A percentile compares a stretch with the other conserved stretches of the same genome.
Evolutionary conservation across 2,888 invertebrate species (phyloP).

Genomic region (Neuroscelio doddi): DNA sequence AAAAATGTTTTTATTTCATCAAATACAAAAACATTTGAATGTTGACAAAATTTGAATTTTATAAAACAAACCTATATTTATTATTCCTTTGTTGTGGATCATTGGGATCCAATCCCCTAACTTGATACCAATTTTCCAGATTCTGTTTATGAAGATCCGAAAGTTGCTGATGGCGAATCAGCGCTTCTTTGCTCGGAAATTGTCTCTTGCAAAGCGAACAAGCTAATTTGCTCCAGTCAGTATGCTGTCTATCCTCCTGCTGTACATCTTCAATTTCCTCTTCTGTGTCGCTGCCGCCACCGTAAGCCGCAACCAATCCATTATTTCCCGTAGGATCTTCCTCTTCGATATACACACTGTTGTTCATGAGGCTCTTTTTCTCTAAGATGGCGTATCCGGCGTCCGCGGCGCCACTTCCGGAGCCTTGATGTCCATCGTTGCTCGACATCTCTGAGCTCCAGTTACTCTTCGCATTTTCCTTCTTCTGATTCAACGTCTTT

Average conservation of each 20-base stretch:
- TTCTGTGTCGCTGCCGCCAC: constrained; percentile 80
- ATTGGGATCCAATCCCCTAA: constrained; percentile 71
- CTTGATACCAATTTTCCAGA: constrained; percentile 75
- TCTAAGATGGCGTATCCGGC: constrained; percentile 94
- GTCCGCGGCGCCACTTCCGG: constrained; percentile 87
- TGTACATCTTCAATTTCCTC: constrained; percentile 82
- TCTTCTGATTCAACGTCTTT: constrained; percentile 96
- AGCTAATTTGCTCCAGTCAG: constrained; percentile 92
- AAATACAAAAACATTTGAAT: too few relatives aligned
- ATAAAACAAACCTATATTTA: constrained; percentile 75
- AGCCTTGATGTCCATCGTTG: constrained; percentile 66
- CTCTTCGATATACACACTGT: constrained; percentile 62
- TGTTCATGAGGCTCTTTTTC: constrained; percentile 75
- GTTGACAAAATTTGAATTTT: too few relatives aligned
- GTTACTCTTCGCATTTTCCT: constrained; percentile 77
- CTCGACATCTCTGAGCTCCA: constrained; percentile 63
- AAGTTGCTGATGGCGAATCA: constrained; percentile 92
- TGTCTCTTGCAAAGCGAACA: constrained; percentile 96
- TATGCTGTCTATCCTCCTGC: constrained; percentile 71
- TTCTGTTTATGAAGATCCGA: constrained; percentile 97
- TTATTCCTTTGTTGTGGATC: constrained; percentile 71
- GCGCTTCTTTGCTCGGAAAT: constrained; percentile 90
- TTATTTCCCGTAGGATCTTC: constrained; percentile 66
- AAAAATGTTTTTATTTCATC: too few relatives aligned
- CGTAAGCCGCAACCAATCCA: constrained; percentile 84